These are phyloP conservation scores for Burhinus bistriatus DNA, from an alignment of 2,113 vertebrate species.

Conservation along the genomic window DNA sequence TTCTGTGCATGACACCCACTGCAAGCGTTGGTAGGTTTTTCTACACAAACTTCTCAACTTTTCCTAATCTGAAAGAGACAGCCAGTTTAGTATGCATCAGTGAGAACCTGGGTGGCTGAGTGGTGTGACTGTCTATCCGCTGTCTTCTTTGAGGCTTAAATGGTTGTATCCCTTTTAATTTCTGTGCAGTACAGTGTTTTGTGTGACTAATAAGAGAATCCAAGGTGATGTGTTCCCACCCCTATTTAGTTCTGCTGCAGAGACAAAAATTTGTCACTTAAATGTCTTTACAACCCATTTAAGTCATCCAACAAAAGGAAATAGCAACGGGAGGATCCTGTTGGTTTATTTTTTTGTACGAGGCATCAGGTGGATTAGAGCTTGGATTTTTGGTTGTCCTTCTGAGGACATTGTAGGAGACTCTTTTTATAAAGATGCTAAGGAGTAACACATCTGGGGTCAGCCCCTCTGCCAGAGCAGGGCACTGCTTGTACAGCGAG, in stretches of 20 bases:
- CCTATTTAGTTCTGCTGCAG: neutral
- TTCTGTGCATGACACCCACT: constrained; percentile 84
- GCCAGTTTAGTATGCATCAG: constrained; percentile 58
- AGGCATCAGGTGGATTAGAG: neutral
- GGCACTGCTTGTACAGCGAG: neutral
- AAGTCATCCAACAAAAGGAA: neutral
- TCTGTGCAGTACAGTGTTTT: constrained; percentile 37
- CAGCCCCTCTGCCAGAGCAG: neutral
- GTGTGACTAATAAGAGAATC: constrained; percentile 44
- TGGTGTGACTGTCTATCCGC: constrained; percentile 53
- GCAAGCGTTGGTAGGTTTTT: constrained; percentile 84
- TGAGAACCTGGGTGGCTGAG: constrained; percentile 61
- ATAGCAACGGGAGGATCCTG: neutral
- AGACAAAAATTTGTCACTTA: neutral
- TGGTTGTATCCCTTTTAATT: constrained; percentile 52
- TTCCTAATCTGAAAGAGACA: constrained; percentile 65
- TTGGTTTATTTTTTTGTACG: neutral
- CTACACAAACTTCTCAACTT: constrained; percentile 75
- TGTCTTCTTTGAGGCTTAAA: constrained; percentile 45
- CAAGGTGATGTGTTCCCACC: constrained; percentile 7
- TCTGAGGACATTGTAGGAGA: neutral
- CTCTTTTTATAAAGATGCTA: neutral
- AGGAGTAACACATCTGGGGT: neutral
- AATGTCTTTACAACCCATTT: constrained; percentile 23
- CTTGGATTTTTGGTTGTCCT: neutral